Percentiles rank a stretch among this genome's conserved stretches.
These are phyloP conservation scores for Scaptomyza montana DNA, from an alignment of 1,140 invertebrate species.

Conservation along the genomic window DNA sequence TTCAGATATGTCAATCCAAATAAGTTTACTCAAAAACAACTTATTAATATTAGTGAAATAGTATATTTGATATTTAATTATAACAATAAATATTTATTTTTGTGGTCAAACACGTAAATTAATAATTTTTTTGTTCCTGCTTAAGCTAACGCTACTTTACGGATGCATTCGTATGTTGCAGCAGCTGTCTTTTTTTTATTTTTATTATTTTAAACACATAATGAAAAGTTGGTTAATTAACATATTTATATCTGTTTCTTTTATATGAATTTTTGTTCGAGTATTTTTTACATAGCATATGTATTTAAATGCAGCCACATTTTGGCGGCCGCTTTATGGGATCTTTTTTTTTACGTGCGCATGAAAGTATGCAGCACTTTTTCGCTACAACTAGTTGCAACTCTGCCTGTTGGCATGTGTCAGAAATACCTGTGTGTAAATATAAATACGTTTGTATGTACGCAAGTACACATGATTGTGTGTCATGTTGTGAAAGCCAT, in stretches of 20 bases:
- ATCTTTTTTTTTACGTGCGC: slow-evolving; percentile 46
- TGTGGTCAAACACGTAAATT: background rate
- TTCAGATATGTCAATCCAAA: no score
- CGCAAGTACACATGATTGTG: slow-evolving; percentile 12
- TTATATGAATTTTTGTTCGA: background rate
- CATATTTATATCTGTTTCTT: background rate
- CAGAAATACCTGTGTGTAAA: slow-evolving; percentile 15
- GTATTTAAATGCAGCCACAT: slow-evolving; percentile 12
- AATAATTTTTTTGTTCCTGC: background rate
- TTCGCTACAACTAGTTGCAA: slow-evolving; percentile 35
- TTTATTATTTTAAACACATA: slow-evolving; percentile 4
- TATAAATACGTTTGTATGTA: background rate
- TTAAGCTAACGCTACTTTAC: background rate
- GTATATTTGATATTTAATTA: background rate
- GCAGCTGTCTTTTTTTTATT: background rate
- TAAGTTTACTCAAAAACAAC: no score
- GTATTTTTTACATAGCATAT: slow-evolving; percentile 3
- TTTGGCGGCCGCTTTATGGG: slow-evolving; percentile 4
- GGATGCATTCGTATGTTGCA: no score
- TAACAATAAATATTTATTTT: background rate
- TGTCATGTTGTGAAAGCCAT: slow-evolving; percentile 47
- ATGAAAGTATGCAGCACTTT: slow-evolving; percentile 61
- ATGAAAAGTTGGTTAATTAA: slow-evolving; percentile 33
- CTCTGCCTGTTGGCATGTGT: slow-evolving; percentile 41
- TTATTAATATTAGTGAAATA: no score